Evolutionary conservation across 1,140 invertebrate genomes (phyloP), one percentile per base, ranked within the genome.

Genomic region (Ostrea edulis): DNA sequence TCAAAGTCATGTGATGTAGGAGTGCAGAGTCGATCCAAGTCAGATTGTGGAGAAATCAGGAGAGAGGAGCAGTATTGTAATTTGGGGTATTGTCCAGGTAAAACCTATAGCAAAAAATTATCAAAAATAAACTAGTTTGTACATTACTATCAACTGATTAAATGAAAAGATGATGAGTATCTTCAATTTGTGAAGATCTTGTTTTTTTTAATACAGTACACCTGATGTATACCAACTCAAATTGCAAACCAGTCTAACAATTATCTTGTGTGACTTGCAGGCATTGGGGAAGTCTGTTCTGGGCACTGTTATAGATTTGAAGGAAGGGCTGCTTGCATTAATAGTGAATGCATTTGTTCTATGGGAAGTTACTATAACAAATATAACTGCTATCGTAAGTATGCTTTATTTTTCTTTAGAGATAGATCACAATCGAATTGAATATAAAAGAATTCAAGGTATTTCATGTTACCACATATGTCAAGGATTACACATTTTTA

Each of bases 21-120:
- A 35, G 29, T 25, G 29, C 68, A 77, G 68, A 77, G 11, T 77
- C 68, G 68, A 77, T 29, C 68, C 35, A 25, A 17, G 29, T 14
- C 29, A 35, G 25, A 22, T 77, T 8, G 35, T 25, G 68, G 68
- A 12, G 25, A 0, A 9, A 77, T 3, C 68, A 77, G 9, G 25
- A 22, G 9, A 77, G 68, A 77, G 25, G 22, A 77, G 0, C 68
- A 77, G 68, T 77, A 14, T 35, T 77, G 68, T 77, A 77, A 77
- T 29, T 25, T 77, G 29, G 22, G 35, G 68, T 77, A 77, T 77
- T 77, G 68, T 77, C 68, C 68, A 29, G 68, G 68, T 77, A 77
- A 77, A n/a, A 5, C 58, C 14, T 62, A 62, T 14, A 62, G 0
- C n/a, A 62, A 20, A 44, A 44, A 14, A 14, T 62, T 77, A 77